These are phyloP conservation scores for Chunga burmeisteri DNA, from an alignment of 2,113 vertebrate species.

Conservation along the genomic window DNA sequence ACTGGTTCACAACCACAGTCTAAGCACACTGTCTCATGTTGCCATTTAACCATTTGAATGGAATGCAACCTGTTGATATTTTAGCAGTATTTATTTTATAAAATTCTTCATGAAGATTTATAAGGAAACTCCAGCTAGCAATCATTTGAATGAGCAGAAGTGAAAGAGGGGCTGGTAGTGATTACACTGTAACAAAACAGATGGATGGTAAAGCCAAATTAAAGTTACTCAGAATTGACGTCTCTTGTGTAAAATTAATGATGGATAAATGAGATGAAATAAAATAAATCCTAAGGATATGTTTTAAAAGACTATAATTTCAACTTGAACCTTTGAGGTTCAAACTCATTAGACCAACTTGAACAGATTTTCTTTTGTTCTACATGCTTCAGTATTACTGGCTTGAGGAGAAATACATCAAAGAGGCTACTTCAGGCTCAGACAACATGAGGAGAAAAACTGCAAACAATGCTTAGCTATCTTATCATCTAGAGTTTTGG, in stretches of 20 bases:
- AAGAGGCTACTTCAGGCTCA: not conserved
- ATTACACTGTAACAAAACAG: not conserved
- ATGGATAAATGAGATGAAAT: not conserved
- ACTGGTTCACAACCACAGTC: accelerated
- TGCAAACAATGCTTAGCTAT: not conserved
- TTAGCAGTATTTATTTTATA: not conserved
- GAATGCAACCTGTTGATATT: not conserved
- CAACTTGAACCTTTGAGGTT: not conserved
- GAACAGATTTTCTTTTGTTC: not conserved
- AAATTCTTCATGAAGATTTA: not conserved
- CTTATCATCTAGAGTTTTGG: not conserved
- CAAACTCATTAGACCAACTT: not conserved
- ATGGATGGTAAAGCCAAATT: not conserved
- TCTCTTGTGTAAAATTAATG: not conserved
- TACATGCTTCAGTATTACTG: not conserved
- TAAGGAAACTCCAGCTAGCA: not conserved
- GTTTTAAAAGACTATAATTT: not conserved
- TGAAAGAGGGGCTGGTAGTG: not conserved
- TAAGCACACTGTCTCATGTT: not conserved
- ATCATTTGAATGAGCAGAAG: not conserved
- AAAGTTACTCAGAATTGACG: not conserved
- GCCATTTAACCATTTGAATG: not conserved
- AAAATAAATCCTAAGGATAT: not conserved
- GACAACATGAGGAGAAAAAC: not conserved
- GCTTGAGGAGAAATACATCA: not conserved